phyloP scores from a whole-genome alignment of 1,140 invertebrate genomes.

The Pseudomyrmex cubaensis region DNA sequence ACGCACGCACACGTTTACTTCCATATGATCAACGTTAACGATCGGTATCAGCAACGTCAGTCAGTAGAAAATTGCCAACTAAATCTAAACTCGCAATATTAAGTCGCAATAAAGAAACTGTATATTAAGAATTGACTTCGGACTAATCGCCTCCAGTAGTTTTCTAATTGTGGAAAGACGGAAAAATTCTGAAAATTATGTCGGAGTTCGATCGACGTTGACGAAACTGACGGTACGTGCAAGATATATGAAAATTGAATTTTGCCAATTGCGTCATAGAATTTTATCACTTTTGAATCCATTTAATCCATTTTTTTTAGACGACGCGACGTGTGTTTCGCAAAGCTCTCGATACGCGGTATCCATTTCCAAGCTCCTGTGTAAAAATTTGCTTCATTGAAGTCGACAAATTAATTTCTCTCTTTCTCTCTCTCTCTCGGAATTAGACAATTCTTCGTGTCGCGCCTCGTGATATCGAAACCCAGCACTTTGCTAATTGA shows the following conservation, averaged over 20 bases:
- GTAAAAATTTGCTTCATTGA: not conserved
- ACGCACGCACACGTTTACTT: not conserved
- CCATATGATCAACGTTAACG: not conserved
- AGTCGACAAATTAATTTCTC: constrained; percentile 5
- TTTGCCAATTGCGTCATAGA: not conserved
- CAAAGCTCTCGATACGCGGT: no score
- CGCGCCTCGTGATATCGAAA: not conserved
- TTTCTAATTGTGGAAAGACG: not conserved
- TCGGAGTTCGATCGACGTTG: constrained; percentile 10
- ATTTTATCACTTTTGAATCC: not conserved
- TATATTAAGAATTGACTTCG: not conserved
- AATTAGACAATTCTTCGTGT: not conserved
- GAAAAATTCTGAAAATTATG: not conserved
- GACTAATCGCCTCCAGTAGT: no score
- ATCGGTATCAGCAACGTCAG: not conserved
- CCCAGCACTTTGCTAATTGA: constrained; percentile 1
- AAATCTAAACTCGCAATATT: no score
- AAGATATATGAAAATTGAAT: constrained; percentile 1
- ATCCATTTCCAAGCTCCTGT: not conserved
- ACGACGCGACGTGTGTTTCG: not conserved
- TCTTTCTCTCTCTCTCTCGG: not conserved
- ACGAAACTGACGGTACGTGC: not conserved
- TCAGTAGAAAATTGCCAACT: not conserved
- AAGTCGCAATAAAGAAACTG: no score
- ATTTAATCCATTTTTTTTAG: not conserved